phyloP scores from a whole-genome alignment of 1,140 invertebrate species.

The Andrena cerasifolii region DNA sequence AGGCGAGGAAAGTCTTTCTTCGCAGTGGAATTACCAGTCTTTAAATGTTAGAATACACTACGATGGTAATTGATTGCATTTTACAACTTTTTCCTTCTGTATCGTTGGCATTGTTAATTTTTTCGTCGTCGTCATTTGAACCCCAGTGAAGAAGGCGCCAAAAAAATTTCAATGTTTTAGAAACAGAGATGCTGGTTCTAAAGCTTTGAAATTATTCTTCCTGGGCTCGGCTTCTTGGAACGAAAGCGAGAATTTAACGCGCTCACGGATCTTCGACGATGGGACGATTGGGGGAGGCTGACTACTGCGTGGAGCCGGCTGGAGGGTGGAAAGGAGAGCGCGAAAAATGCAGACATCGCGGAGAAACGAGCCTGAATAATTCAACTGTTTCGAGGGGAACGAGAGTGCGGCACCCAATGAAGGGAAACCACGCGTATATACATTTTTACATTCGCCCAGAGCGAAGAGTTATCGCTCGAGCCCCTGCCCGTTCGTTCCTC shows the following conservation, averaged over 20 bases:
- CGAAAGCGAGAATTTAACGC: not conserved
- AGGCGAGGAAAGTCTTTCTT: too few species aligned
- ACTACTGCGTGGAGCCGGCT: not conserved
- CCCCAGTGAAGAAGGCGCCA: too few species aligned
- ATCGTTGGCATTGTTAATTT: too few species aligned
- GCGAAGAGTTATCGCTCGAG: not conserved
- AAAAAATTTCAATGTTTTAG: too few species aligned
- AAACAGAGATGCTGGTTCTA: too few species aligned
- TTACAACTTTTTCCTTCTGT: too few species aligned
- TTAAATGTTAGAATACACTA: too few species aligned
- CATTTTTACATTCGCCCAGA: not conserved
- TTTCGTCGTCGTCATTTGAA: too few species aligned
- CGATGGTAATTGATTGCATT: too few species aligned
- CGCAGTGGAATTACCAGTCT: too few species aligned
- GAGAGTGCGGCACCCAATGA: not conserved
- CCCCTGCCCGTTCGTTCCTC: not conserved
- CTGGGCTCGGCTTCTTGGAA: too few species aligned
- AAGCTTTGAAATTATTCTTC: too few species aligned
- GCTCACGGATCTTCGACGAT: not conserved
- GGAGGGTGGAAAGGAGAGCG: not conserved
- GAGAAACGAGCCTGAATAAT: constrained; percentile 15
- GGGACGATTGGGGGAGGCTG: not conserved
- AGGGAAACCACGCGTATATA: not conserved
- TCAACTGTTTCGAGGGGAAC: constrained; percentile 6
- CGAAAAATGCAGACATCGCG: constrained; percentile 4